Percentiles rank a stretch among this genome's conserved stretches.
Evolutionary conservation across 2,797 vertebrate genomes (phyloP).

Genomic region (Fringilla coelebs): DNA sequence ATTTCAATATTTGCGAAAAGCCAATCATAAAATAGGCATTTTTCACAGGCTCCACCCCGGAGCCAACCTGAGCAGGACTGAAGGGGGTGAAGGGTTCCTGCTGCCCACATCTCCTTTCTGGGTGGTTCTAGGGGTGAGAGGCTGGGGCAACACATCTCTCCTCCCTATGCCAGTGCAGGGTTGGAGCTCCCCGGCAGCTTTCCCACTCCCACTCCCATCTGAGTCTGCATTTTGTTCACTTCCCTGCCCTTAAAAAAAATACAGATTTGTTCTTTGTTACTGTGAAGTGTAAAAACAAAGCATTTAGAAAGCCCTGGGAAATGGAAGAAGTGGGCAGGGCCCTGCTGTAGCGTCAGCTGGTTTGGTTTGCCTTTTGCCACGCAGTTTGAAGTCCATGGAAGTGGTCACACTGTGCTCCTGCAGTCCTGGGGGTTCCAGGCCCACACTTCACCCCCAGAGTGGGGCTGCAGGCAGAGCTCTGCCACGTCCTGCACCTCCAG

Average conservation of each 20-base stretch:
- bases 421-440: not conserved
- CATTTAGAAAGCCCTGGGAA: too few species aligned
- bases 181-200: not conserved
- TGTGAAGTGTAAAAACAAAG: not conserved
- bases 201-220: accelerated
- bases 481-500: not conserved
- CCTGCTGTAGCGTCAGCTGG: too few species aligned
- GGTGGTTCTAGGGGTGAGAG: too few species aligned
- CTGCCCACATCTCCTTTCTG: not conserved
- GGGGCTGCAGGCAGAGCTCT: not conserved
- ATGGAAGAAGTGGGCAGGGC: not conserved
- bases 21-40: too few species aligned
- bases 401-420: accelerated
- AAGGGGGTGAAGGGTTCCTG: not conserved
- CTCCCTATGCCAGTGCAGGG: not conserved
- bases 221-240: accelerated
- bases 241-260: not conserved
- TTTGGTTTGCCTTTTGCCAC: not conserved
- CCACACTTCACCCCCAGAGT: too few species aligned
- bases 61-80: too few species aligned
- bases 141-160: accelerated
- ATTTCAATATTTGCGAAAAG: too few species aligned
- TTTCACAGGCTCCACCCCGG: not conserved
- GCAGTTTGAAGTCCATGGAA: not conserved
- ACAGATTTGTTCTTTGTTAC: not conserved